Conservation (phyloP, 2,113 vertebrate genomes). For the Phoenicopterus ruber region DNA sequence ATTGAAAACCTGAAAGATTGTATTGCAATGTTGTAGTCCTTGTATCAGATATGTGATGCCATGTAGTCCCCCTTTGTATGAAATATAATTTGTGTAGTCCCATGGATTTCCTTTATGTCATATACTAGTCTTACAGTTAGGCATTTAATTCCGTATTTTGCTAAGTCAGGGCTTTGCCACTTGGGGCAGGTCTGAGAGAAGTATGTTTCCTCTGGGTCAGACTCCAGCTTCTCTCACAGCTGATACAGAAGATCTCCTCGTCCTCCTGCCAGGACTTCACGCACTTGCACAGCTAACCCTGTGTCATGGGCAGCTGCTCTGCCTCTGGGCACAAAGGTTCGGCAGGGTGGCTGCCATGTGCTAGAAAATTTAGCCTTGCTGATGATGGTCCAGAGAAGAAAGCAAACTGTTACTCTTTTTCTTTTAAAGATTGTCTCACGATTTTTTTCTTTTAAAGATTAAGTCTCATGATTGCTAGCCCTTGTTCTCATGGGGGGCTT, state of each 20-base stretch:
- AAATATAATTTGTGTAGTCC: not conserved
- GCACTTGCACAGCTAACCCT: fast-evolving
- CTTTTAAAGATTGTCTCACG: too few species aligned
- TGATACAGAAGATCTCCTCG: not conserved
- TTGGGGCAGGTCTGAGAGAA: not conserved
- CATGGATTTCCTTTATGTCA: not conserved
- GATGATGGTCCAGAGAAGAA: not conserved
- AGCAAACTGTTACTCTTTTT: not conserved
- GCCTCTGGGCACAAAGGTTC: not conserved
- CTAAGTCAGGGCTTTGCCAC: not conserved
- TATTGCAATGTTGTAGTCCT: not conserved
- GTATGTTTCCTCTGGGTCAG: not conserved
- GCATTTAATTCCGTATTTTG: not conserved
- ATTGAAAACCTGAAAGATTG: not conserved
- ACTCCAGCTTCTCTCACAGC: not conserved
- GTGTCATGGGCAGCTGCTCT: not conserved
- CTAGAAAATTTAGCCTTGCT: not conserved
- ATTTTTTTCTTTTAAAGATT: too few species aligned
- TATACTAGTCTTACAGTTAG: not conserved
- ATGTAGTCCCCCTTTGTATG: fast-evolving
- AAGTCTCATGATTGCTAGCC: too few species aligned
- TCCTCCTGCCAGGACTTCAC: not conserved
- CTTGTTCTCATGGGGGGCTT: too few species aligned
- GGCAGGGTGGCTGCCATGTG: not conserved
- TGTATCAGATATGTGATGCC: not conserved